These are phyloP conservation scores for Anaspis maculata DNA, from an alignment of 2,888 invertebrate genomes.

Conservation along the genomic window DNA sequence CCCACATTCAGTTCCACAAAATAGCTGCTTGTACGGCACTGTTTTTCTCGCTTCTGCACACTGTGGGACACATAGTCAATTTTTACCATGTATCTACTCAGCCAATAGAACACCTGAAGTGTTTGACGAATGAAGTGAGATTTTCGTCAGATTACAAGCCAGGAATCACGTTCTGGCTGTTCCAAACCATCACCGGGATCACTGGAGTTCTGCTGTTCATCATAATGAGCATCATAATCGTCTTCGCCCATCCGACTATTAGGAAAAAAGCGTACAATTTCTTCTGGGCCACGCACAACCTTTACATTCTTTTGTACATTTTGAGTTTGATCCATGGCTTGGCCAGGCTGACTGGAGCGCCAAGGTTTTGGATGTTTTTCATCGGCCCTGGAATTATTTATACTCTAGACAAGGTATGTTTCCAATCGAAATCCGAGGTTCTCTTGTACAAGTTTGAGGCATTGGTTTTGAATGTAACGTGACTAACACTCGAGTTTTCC, in stretches of 20 bases:
- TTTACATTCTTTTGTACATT: constrained; percentile 79
- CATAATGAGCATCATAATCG: constrained; percentile 90
- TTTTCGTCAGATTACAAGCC: constrained; percentile 92
- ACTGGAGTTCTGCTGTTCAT: constrained; percentile 82
- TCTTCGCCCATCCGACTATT: constrained; percentile 91
- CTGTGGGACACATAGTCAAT: constrained; percentile 91
- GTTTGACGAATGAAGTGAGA: constrained; percentile 87
- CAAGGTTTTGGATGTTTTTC: constrained; percentile 91
- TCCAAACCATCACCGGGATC: constrained; percentile 85
- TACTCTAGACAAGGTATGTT: constrained; percentile 83
- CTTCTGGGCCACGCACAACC: constrained; percentile 90
- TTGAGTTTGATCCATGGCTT: constrained; percentile 84
- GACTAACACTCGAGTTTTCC: no score
- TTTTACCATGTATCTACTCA: constrained; percentile 97
- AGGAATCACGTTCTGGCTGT: constrained; percentile 91
- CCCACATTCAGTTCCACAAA: constrained; percentile 95
- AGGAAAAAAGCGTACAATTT: constrained; percentile 90
- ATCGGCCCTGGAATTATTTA: constrained; percentile 85
- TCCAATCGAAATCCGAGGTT: constrained; percentile 41
- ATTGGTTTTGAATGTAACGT: no score
- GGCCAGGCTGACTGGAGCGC: constrained; percentile 83
- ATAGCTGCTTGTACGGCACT: constrained; percentile 91
- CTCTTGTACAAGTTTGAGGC: neutral
- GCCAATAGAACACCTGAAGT: constrained; percentile 83
- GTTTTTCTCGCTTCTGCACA: constrained; percentile 87